phyloP scores from a whole-genome alignment of 1,140 invertebrate genomes.

The Microplitis demolitor region DNA sequence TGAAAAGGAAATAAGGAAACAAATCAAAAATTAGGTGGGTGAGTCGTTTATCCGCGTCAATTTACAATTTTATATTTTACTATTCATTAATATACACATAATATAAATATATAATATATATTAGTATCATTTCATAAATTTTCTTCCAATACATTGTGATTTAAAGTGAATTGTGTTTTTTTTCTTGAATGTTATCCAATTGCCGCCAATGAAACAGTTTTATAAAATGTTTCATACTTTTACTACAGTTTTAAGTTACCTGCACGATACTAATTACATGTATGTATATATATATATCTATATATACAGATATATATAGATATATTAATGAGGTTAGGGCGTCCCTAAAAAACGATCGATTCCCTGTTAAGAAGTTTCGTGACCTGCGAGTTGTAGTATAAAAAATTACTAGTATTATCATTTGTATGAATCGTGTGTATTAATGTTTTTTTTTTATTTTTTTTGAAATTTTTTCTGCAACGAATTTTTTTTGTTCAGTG shows the following conservation, averaged over 20 bases:
- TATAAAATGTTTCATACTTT: background rate
- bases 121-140: no score
- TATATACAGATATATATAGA: background rate
- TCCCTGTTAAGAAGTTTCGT: slow-evolving; percentile 12
- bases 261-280: background rate
- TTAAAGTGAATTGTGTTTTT: background rate
- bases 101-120: no score
- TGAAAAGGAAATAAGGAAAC: slow-evolving; percentile 13
- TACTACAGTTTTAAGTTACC: background rate
- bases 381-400: background rate
- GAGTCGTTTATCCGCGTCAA: slow-evolving; percentile 11
- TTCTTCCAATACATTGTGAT: no score
- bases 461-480: background rate
- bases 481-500: background rate
- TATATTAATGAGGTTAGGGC: slow-evolving; percentile 22
- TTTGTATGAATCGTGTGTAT: background rate
- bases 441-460: background rate
- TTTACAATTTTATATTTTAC: background rate
- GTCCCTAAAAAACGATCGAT: slow-evolving; percentile 22
- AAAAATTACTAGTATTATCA: background rate
- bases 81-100: background rate
- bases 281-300: no score
- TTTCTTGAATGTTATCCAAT: background rate
- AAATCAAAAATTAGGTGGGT: slow-evolving; percentile 18
- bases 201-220: background rate